These are phyloP conservation scores for Chalcis sispes DNA, from an alignment of 2,888 invertebrate genomes.

Conservation along the genomic window DNA sequence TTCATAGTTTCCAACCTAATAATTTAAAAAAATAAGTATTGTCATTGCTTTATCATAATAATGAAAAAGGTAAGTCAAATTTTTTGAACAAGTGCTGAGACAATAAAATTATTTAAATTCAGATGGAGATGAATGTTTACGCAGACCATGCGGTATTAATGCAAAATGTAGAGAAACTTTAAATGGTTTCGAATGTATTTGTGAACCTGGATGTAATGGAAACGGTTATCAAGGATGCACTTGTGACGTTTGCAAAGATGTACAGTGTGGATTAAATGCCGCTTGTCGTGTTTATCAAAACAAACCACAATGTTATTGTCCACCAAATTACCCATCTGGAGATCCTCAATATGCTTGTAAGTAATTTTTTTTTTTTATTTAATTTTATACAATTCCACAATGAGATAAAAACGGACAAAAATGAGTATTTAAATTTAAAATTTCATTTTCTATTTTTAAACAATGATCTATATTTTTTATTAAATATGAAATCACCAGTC, in stretches of 20 bases:
- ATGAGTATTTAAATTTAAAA: too few relatives aligned
- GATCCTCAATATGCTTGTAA: constrained; percentile 91
- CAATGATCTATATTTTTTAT: too few relatives aligned
- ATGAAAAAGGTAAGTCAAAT: constrained; percentile 9
- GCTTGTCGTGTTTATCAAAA: constrained; percentile 84
- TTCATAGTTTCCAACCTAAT: too few relatives aligned
- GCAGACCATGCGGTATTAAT: constrained; percentile 90
- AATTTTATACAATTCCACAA: background rate
- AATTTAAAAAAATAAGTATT: too few relatives aligned
- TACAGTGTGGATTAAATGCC: constrained; percentile 89
- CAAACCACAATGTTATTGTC: constrained; percentile 90
- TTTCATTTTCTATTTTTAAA: too few relatives aligned
- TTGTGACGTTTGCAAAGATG: constrained; percentile 88
- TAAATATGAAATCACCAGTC: too few relatives aligned
- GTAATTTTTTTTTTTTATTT: too few relatives aligned
- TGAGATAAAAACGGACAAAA: background rate
- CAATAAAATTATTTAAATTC: constrained; percentile 20
- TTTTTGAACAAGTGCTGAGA: background rate
- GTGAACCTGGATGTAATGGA: constrained; percentile 87
- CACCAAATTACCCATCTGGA: constrained; percentile 87
- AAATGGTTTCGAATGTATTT: constrained; percentile 89
- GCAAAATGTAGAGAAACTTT: constrained; percentile 87
- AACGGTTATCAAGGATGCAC: constrained; percentile 88
- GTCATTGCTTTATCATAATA: background rate
- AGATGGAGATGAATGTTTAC: constrained; percentile 85